These are phyloP conservation scores for Heterotis niloticus DNA, from an alignment of 2,113 vertebrate species.

Conservation along the genomic window DNA sequence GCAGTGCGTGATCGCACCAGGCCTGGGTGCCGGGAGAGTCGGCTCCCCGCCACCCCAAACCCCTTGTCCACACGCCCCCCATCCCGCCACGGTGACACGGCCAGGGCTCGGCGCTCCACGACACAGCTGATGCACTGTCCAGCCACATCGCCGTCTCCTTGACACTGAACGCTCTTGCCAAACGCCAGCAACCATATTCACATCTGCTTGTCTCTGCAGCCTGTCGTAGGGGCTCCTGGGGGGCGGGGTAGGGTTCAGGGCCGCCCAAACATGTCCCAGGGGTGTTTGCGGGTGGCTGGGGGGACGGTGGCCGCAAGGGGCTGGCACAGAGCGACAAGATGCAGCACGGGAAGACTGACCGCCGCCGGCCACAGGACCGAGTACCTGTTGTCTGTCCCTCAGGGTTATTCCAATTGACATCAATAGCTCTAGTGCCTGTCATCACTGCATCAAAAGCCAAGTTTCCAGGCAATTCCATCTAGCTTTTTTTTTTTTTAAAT, in stretches of 20 bases:
- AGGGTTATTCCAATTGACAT: slow-evolving; percentile 69
- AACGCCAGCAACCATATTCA: slow-evolving; percentile 80
- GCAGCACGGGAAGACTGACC: slow-evolving; percentile 54
- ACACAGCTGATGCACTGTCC: slow-evolving; percentile 86
- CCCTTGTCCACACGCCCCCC: slow-evolving; percentile 43
- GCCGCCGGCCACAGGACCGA: slow-evolving; percentile 56
- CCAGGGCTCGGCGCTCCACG: slow-evolving; percentile 55
- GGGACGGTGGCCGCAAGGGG: slow-evolving; percentile 71
- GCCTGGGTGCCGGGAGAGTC: slow-evolving; percentile 31
- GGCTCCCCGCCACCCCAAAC: slow-evolving; percentile 41
- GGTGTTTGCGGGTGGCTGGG: slow-evolving; percentile 70
- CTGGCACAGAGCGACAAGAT: slow-evolving; percentile 61
- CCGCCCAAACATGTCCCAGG: slow-evolving; percentile 34
- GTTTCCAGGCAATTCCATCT: slow-evolving; percentile 67
- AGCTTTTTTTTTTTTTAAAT: slow-evolving; percentile 44
- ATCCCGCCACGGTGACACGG: slow-evolving; percentile 61
- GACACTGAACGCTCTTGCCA: slow-evolving; percentile 83
- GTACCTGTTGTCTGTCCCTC: slow-evolving; percentile 66
- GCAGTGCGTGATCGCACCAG: slow-evolving; percentile 43
- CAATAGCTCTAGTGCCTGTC: slow-evolving; percentile 62
- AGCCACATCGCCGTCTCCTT: slow-evolving; percentile 71
- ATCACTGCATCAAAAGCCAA: slow-evolving; percentile 64
- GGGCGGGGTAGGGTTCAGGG: slow-evolving; percentile 18
- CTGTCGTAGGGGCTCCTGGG: slow-evolving; percentile 59
- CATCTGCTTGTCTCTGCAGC: slow-evolving; percentile 76